Conservation (phyloP, 2,113 vertebrate genomes). For the Oreochromis aureus region DNA sequence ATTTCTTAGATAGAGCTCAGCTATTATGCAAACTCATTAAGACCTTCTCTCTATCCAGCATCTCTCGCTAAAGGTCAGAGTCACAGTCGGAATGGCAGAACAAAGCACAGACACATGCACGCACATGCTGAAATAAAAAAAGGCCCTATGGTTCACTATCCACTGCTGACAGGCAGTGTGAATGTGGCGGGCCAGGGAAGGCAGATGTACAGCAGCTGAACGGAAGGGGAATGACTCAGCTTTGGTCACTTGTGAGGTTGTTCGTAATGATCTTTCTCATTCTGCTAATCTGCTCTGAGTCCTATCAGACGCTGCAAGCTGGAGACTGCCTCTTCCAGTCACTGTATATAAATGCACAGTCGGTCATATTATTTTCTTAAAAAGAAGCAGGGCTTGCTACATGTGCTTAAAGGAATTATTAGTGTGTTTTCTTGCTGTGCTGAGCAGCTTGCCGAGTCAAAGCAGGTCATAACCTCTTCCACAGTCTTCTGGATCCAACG, state of each 20-base stretch:
- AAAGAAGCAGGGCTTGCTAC: not conserved
- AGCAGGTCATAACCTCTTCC: constrained; percentile 10
- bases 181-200: not conserved
- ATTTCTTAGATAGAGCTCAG: constrained; percentile 60
- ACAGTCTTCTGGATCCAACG: not conserved
- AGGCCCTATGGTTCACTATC: not conserved
- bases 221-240: constrained; percentile 57
- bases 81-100: constrained; percentile 41
- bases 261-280: constrained; percentile 48
- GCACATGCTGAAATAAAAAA: constrained; percentile 4
- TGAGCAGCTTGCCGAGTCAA: constrained; percentile 25
- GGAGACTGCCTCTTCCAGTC: constrained; percentile 13
- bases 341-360: not conserved
- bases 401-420: not conserved
- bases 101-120: constrained; percentile 8
- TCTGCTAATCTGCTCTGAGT: constrained; percentile 49
- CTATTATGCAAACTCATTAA: constrained; percentile 72
- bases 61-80: constrained; percentile 65
- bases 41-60: constrained; percentile 44
- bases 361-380: not conserved
- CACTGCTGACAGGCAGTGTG: constrained; percentile 8
- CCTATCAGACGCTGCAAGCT: constrained; percentile 27
- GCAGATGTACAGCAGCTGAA: constrained; percentile 19
- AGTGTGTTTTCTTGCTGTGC: not conserved
- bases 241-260: constrained; percentile 50